A percentile compares a stretch with the other conserved stretches of the same genome.
Evolutionary conservation across 2,113 vertebrate genomes (phyloP).

Genomic region (Varanus salvator): DNA sequence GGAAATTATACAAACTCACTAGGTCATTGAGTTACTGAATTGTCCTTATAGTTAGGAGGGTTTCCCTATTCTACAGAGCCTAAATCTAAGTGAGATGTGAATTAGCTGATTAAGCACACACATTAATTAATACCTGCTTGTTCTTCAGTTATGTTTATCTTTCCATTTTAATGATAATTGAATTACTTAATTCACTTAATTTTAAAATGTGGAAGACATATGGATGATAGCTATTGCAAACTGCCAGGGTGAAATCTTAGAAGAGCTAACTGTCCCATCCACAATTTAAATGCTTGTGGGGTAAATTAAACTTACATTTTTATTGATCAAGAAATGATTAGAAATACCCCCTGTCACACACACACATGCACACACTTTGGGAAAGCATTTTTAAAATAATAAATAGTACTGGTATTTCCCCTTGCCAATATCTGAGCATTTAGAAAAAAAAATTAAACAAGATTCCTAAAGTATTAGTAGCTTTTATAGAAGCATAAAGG

Average conservation of each 20-base stretch:
- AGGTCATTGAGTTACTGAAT: neutral
- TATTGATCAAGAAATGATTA: neutral
- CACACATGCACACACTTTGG: neutral
- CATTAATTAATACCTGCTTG: slow-evolving; percentile 22
- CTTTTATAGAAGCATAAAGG: neutral
- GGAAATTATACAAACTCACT: neutral
- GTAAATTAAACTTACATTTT: too few relatives aligned
- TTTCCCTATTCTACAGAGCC: neutral
- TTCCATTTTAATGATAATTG: slow-evolving; percentile 11
- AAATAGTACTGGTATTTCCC: neutral
- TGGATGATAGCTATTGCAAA: neutral
- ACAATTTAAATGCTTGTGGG: neutral
- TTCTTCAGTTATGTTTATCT: neutral
- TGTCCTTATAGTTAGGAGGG: neutral
- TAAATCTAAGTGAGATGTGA: neutral
- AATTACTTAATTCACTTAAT: neutral
- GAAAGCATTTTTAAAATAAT: neutral
- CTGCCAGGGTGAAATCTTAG: neutral
- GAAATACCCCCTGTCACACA: too few relatives aligned
- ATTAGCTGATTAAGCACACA: slow-evolving; percentile 24
- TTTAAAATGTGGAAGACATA: neutral
- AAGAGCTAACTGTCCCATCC: neutral
- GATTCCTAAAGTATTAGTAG: neutral
- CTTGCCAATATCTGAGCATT: neutral
- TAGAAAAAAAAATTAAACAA: neutral